Evolutionary conservation across 2,888 invertebrate species (phyloP).

Genomic region (Pharmacophagus antenor): DNA sequence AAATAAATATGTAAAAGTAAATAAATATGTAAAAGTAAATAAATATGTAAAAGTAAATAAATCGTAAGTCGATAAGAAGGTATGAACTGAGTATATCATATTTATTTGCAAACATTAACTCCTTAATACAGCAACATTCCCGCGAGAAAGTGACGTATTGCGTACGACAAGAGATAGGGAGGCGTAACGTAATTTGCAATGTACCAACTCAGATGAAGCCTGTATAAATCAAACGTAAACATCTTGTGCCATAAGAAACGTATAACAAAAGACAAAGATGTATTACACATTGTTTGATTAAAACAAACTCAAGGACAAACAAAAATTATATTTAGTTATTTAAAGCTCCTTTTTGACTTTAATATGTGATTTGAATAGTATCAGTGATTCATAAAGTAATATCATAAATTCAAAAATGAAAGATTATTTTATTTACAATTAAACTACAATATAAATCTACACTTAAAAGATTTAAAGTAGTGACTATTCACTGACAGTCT

Average conservation of each 20-base stretch:
- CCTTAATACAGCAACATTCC: slow-evolving; percentile 35
- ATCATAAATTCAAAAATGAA: no score
- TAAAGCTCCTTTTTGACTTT: neutral
- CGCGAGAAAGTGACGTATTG: slow-evolving; percentile 55
- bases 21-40: no score
- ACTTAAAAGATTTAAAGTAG: no score
- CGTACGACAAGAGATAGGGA: slow-evolving; percentile 49
- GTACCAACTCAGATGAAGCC: slow-evolving; percentile 46
- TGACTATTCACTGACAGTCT: no score
- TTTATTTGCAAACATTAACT: slow-evolving; percentile 28
- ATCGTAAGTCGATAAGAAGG: slow-evolving; percentile 14
- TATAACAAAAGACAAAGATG: slow-evolving; percentile 45
- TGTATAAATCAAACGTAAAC: slow-evolving; percentile 64
- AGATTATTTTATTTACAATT: no score
- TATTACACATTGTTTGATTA: slow-evolving; percentile 39
- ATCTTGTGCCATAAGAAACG: slow-evolving; percentile 45
- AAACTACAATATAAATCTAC: no score
- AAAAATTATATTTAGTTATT: neutral
- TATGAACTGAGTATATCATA: slow-evolving; percentile 16
- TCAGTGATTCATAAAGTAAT: no score
- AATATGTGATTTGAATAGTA: no score
- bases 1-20: no score
- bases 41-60: slow-evolving; percentile 9
- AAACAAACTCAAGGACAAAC: slow-evolving; percentile 29
- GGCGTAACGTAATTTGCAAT: slow-evolving; percentile 57